Conservation (phyloP, 2,113 vertebrate genomes). For the Xiphophorus hellerii region DNA sequence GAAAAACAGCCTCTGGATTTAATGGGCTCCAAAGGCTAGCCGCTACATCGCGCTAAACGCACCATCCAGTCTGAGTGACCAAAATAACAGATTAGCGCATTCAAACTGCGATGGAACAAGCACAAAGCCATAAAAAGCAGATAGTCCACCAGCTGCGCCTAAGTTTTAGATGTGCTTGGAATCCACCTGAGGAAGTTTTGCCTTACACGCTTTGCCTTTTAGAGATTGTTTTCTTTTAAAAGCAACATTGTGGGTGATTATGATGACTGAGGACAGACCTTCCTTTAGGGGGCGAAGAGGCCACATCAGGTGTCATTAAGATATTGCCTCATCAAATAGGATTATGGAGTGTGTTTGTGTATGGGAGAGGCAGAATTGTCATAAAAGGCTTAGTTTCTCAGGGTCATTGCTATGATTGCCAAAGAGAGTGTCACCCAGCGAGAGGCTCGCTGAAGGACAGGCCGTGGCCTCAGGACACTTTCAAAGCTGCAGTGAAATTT, state of each 20-base stretch:
- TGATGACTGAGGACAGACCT: constrained; percentile 63
- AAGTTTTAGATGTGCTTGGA: constrained; percentile 17
- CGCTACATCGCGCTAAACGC: constrained; percentile 50
- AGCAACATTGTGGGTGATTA: constrained; percentile 54
- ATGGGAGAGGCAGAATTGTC: constrained; percentile 33
- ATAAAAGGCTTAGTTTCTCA: constrained; percentile 76
- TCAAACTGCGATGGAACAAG: constrained; percentile 15
- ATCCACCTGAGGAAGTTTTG: constrained; percentile 25
- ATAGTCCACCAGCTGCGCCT: background rate
- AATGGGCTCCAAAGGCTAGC: constrained; percentile 77
- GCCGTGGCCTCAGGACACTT: constrained; percentile 51
- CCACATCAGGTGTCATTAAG: constrained; percentile 78
- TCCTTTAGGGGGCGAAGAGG: constrained; percentile 42
- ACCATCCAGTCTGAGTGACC: constrained; percentile 47
- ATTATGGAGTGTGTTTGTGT: constrained; percentile 62
- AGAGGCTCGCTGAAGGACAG: constrained; percentile 73
- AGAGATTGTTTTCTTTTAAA: constrained; percentile 47
- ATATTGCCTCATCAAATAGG: constrained; percentile 82
- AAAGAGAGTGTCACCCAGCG: constrained; percentile 46
- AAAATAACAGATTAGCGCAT: constrained; percentile 35
- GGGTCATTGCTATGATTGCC: constrained; percentile 65
- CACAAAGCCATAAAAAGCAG: constrained; percentile 9
- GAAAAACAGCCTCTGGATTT: constrained; percentile 75
- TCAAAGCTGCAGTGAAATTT: constrained; percentile 73
- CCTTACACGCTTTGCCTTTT: constrained; percentile 36